Evolutionary conservation across 2,797 vertebrate genomes (phyloP).

Genomic region (Anguilla megastoma): DNA sequence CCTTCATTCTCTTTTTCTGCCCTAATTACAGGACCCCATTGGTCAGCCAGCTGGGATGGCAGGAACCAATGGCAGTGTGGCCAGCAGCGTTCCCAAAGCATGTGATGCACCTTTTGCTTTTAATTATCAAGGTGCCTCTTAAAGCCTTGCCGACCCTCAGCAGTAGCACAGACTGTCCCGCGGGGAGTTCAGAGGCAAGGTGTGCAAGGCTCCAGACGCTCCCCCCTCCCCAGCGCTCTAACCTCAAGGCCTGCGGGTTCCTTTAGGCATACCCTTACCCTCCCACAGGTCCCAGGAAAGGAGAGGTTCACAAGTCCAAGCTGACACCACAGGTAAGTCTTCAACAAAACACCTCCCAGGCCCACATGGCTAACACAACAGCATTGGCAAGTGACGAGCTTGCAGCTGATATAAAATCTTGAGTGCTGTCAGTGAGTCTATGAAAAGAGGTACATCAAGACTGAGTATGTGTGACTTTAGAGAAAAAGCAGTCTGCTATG

Average conservation of each 20-base stretch:
- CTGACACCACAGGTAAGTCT: conserved; percentile 48
- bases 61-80: conserved; percentile 47
- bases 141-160: conserved; percentile 43
- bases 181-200: conserved; percentile 34
- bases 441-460: not conserved
- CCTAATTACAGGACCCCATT: conserved; percentile 49
- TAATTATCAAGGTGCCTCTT: conserved; percentile 56
- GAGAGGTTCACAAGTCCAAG: conserved; percentile 25
- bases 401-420: not conserved
- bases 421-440: not conserved
- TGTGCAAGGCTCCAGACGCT: conserved; percentile 25
- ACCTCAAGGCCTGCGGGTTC: conserved; percentile 26
- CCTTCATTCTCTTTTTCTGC: conserved; percentile 22
- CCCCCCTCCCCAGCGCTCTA: conserved; percentile 28
- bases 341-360: not conserved
- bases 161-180: conserved; percentile 36
- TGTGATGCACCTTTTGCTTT: conserved; percentile 49
- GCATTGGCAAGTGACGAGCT: not conserved
- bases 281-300: not conserved
- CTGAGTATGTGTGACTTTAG: not conserved
- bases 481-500: not conserved
- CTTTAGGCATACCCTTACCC: conserved; percentile 29
- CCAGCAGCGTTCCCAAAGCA: conserved; percentile 39
- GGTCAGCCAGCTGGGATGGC: conserved; percentile 36
- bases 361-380: not conserved